These are phyloP conservation scores for Thamnophis sirtalis DNA, from an alignment of 2,113 vertebrate species.

Conservation along the genomic window DNA sequence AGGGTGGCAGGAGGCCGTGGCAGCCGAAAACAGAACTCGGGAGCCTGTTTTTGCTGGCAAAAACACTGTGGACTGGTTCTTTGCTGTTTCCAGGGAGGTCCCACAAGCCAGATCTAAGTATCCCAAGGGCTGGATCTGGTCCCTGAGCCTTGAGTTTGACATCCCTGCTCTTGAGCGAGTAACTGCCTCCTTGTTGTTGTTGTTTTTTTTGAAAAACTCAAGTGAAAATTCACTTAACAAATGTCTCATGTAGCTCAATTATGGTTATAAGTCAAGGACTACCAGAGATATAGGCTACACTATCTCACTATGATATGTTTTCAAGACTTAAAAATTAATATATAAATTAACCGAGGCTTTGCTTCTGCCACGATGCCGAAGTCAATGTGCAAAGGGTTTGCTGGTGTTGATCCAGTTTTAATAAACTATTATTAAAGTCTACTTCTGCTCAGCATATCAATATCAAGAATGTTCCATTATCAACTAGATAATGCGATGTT, in stretches of 20 bases:
- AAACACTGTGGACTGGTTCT: no score
- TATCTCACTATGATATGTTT: neutral
- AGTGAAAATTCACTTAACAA: neutral
- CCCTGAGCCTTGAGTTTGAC: no score
- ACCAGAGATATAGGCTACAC: neutral
- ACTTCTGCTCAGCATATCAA: neutral
- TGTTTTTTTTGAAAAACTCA: no score
- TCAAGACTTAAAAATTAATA: neutral
- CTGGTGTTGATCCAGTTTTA: neutral
- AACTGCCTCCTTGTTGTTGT: no score
- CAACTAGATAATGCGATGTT: neutral
- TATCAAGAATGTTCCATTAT: neutral
- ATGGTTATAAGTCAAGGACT: neutral
- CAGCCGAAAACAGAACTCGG: no score
- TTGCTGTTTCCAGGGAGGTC: no score
- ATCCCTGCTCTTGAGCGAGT: no score
- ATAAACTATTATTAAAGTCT: neutral
- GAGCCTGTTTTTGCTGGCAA: no score
- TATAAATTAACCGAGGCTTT: neutral
- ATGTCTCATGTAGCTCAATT: neutral
- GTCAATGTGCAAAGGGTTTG: neutral
- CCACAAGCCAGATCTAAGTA: no score
- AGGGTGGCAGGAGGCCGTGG: no score
- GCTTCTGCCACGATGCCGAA: neutral
- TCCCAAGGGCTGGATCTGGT: no score